These are phyloP conservation scores for Orientallactaga sibirica DNA, from an alignment of 2,797 vertebrate genomes.

Conservation along the genomic window DNA sequence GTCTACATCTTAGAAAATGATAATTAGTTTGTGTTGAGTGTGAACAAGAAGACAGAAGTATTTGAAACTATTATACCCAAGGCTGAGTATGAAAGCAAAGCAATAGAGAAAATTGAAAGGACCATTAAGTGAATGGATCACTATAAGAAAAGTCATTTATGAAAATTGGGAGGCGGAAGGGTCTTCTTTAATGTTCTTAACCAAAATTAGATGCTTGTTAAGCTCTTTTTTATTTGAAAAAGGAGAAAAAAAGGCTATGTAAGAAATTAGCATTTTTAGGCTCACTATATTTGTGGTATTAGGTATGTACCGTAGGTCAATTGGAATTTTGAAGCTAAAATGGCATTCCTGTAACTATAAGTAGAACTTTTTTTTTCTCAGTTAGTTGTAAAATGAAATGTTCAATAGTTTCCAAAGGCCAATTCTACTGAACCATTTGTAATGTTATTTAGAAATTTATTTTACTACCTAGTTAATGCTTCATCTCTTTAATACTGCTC, in stretches of 20 bases:
- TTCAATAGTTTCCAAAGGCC: neutral
- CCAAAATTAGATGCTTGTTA: constrained; percentile 50
- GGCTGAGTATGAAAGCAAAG: neutral
- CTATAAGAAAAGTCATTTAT: constrained; percentile 45
- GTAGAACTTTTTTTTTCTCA: neutral
- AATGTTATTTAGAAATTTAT: constrained; percentile 49
- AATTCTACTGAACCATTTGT: constrained; percentile 23
- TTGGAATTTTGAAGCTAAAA: constrained; percentile 66
- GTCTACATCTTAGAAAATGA: neutral
- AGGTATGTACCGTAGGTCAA: constrained; percentile 19
- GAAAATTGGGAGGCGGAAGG: neutral
- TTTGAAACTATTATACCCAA: neutral
- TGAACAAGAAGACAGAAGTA: neutral
- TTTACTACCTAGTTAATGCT: neutral
- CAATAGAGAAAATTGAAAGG: constrained; percentile 37
- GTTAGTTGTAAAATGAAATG: constrained; percentile 7
- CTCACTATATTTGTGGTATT: neutral
- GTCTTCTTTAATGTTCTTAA: constrained; percentile 41
- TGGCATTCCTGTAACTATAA: constrained; percentile 35
- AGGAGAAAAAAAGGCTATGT: neutral
- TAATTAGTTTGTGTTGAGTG: neutral
- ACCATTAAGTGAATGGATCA: constrained; percentile 42
- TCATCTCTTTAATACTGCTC: neutral
- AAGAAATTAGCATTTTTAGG: neutral
- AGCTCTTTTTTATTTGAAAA: constrained; percentile 37